Evolutionary conservation across 2,797 vertebrate genomes (phyloP).

Genomic region (Chromis chromis): DNA sequence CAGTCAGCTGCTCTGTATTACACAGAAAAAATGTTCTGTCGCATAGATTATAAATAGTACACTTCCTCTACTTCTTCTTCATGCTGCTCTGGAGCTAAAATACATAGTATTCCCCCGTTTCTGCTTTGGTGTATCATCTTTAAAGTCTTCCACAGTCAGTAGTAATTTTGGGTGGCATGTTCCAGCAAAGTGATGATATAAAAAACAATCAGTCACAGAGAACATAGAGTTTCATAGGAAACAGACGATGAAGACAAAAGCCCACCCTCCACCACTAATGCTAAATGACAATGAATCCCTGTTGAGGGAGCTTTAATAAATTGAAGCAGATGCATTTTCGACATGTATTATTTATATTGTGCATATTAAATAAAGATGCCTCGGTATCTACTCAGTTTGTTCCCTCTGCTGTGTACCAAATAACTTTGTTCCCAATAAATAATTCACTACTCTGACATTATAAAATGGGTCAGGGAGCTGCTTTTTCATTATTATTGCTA

Average conservation of each 20-base stretch:
- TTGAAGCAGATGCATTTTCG: constrained; percentile 82
- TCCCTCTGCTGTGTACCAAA: constrained; percentile 85
- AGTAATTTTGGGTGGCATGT: constrained; percentile 67
- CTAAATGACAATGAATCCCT: constrained; percentile 78
- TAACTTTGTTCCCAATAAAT: constrained; percentile 86
- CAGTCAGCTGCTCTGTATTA: constrained; percentile 50
- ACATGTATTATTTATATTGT: constrained; percentile 84
- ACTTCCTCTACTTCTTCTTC: constrained; percentile 51
- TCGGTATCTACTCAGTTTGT: constrained; percentile 79
- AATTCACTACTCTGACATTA: constrained; percentile 83
- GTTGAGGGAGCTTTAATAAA: constrained; percentile 81
- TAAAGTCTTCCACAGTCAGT: constrained; percentile 65
- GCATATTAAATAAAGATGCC: constrained; percentile 85
- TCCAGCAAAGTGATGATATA: constrained; percentile 71
- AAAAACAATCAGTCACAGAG: constrained; percentile 68
- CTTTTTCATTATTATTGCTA: constrained; percentile 81
- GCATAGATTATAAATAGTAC: constrained; percentile 60
- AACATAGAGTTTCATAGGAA: constrained; percentile 66
- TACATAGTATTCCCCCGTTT: constrained; percentile 67
- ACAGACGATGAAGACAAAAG: constrained; percentile 74
- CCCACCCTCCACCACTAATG: constrained; percentile 66
- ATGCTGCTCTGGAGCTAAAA: constrained; percentile 67
- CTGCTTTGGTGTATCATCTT: constrained; percentile 69
- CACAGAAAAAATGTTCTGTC: constrained; percentile 23
- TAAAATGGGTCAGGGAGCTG: constrained; percentile 83